Evolutionary conservation across 2,797 vertebrate genomes (phyloP).

Genomic region (Limosa lapponica): DNA sequence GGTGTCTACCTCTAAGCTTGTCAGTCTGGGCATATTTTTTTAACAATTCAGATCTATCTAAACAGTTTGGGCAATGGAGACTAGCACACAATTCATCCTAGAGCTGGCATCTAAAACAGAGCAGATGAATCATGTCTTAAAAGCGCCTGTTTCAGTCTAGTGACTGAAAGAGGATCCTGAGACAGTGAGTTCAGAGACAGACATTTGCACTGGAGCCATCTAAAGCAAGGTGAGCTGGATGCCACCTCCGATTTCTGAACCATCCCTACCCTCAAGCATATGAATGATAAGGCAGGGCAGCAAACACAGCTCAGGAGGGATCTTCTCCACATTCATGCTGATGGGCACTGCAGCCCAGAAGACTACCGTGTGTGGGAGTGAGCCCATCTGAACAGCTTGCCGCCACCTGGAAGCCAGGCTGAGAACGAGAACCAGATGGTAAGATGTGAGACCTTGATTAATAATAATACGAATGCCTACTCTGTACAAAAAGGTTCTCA

Average conservation of each 20-base stretch:
- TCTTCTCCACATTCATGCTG: fast-evolving
- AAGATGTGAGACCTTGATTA: background rate
- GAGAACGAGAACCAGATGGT: background rate
- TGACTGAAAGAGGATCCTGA: background rate
- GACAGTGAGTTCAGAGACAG: background rate
- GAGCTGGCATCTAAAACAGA: background rate
- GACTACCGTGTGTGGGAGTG: background rate
- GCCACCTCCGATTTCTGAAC: background rate
- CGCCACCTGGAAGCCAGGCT: conserved; percentile 8
- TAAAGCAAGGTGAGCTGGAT: background rate
- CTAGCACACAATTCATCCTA: background rate
- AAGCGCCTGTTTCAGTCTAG: background rate
- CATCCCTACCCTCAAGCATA: background rate
- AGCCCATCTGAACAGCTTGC: background rate
- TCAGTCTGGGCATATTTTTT: background rate
- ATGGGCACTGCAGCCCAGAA: background rate
- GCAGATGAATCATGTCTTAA: background rate
- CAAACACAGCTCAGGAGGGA: background rate
- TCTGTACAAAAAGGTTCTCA: background rate
- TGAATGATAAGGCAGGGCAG: background rate
- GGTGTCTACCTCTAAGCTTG: background rate
- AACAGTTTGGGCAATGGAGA: background rate
- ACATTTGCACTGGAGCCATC: background rate
- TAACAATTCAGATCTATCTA: background rate
- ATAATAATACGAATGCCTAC: background rate